Base-by-base conservation (phyloP, 23 tunicate species). In the Corella eumyota region DNA sequence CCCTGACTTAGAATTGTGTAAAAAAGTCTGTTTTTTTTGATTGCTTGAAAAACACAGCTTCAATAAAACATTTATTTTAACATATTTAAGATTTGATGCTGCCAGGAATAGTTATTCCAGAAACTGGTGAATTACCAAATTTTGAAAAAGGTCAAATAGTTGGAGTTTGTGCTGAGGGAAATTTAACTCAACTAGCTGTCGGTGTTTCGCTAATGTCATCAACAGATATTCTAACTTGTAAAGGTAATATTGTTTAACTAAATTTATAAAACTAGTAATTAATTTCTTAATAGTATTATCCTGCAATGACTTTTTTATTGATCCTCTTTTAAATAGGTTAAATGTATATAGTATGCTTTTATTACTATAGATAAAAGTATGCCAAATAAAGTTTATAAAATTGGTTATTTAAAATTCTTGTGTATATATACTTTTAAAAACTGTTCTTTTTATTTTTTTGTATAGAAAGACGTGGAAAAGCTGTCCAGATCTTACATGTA, bases 391-490 rank as follows among this genome's bases (percentile, higher is more conserved):
- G n/a, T n/a, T n/a, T n/a, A n/a, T n/a, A n/a, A n/a, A n/a, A n/a
- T n/a, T n/a, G n/a, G n/a, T n/a, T n/a, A n/a, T n/a, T n/a, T n/a
- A n/a, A n/a, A n/a, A n/a, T n/a, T n/a, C n/a, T n/a, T n/a, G n/a
- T n/a, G n/a, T n/a, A n/a, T n/a, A n/a, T n/a, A n/a, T n/a, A n/a
- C n/a, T n/a, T n/a, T n/a, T n/a, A n/a, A n/a, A n/a, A n/a, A n/a
- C n/a, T n/a, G n/a, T n/a, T n/a, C n/a, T 19, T 19, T 51, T 17
- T 3, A 6, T 31, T 36, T 34, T 38, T 38, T 40, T 40, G 19
- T n/a, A 7, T 31, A 75, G 96, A 67, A 6, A 83, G 58, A 38
- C 66, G 60, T 21, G 96, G 96, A 11, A 88, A 88, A 73, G 96
- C 82, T 51, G 78, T 88, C 33, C 64, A 67, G 23, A 62, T 88